These are phyloP conservation scores for Psammodynastes pulverulentus DNA, from an alignment of 2,113 vertebrate genomes.

Conservation along the genomic window DNA sequence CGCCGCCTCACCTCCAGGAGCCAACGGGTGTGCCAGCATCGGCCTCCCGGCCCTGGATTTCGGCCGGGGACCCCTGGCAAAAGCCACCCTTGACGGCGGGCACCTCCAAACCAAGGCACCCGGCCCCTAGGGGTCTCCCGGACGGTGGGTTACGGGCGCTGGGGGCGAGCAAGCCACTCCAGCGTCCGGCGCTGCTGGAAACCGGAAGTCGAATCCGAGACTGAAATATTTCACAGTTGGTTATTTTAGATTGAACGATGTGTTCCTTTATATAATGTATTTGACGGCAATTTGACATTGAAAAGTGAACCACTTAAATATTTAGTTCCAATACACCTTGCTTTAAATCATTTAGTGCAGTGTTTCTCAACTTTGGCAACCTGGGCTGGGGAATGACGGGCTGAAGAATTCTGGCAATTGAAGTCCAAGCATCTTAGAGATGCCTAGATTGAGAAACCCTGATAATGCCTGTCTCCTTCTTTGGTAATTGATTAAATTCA, in stretches of 20 bases:
- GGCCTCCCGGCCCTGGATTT: too few species aligned
- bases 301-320: neutral
- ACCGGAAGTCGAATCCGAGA: too few species aligned
- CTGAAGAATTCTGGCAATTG: neutral
- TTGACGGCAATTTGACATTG: neutral
- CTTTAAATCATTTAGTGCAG: neutral
- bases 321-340: neutral
- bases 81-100: too few species aligned
- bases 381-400: neutral
- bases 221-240: neutral
- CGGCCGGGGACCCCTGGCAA: too few species aligned
- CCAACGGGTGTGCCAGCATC: too few species aligned
- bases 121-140: too few species aligned
- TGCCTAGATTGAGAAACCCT: neutral
- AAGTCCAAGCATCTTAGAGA: neutral
- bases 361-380: neutral
- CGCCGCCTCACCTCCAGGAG: too few species aligned
- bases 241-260: neutral
- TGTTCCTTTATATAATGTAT: neutral
- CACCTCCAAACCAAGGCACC: too few species aligned
- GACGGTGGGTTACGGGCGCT: too few species aligned
- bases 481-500: neutral
- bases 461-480: neutral
- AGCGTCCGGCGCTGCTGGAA: too few species aligned
- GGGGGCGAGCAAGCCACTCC: too few species aligned